Base-by-base conservation (phyloP, 2,888 invertebrate species). In the Heliconius aoede region DNA sequence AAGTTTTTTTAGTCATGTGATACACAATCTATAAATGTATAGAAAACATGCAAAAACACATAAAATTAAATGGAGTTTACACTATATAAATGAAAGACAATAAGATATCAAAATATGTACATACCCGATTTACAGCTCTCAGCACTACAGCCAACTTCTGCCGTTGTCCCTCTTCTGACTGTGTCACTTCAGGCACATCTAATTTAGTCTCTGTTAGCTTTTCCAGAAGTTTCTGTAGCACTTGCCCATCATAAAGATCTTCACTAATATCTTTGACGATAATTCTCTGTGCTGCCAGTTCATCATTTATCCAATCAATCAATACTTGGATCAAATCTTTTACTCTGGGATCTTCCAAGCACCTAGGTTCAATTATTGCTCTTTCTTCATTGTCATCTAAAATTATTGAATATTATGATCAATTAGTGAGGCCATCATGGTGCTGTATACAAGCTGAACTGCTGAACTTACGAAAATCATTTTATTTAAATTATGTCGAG, bases 271-370 rank as follows among this genome's bases (percentile, higher is more conserved):
- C 97, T 91, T 99, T 98, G 0, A 99, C 99, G 85, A 99, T 99
- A 80, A 99, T 99, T 85, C 99, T 95, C 85, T 99, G 98, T 81
- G 97, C 96, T 0, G 99, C 99, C 74, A 99, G 94, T 90, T 99
- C 99, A 94, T 99, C 99, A 90, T 99, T 99, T 75, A 99, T 98
- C 99, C 99, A 99, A 84, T 99, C 99, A 83, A 99, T 97, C 71
- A 99, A 94, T 60, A 99, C 97, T 84, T 96, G 95, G 73, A 98
- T 96, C 58, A 99, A 95, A 84, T 98, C 98, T 79, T 96, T 96
- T 0, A 99, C 95, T 89, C 98, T 97, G 0, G 97, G 97, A 89
- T 99, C 98, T 78, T 97, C 97, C 80, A 97, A 95, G 0, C 98
- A 98, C 80, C 96, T 96, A 0, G 98, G 97, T 85, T 99, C 98